Conservation (phyloP, 1,140 invertebrate species). For the Macrotrachela quadricornifera region DNA sequence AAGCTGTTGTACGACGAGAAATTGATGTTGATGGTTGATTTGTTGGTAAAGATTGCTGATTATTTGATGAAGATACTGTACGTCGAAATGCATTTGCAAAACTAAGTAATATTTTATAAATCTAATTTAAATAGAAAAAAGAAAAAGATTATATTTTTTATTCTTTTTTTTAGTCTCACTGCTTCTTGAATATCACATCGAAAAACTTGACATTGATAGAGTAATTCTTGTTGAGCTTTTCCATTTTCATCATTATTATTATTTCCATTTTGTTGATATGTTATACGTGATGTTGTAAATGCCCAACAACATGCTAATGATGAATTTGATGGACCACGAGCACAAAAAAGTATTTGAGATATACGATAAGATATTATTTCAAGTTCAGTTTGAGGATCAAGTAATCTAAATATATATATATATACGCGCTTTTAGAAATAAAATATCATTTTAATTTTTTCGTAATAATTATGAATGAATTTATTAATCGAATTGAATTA, state of each 20-base stretch:
- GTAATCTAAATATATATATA: too few species aligned
- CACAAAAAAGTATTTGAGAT: slow-evolving; percentile 78
- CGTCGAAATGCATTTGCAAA: slow-evolving; percentile 75
- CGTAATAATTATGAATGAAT: too few species aligned
- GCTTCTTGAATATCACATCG: slow-evolving; percentile 85
- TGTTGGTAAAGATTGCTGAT: not conserved
- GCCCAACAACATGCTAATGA: slow-evolving; percentile 74
- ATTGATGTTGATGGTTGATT: not conserved
- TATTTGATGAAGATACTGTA: slow-evolving; percentile 34
- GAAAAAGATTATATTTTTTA: slow-evolving; percentile 12
- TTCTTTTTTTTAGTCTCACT: too few species aligned
- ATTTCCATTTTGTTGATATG: slow-evolving; percentile 44
- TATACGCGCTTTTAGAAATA: too few species aligned
- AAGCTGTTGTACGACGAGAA: too few species aligned
- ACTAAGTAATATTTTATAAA: slow-evolving; percentile 48
- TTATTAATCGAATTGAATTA: too few species aligned
- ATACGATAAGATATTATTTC: slow-evolving; percentile 68
- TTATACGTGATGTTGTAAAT: slow-evolving; percentile 81
- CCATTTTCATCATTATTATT: too few species aligned
- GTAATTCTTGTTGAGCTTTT: slow-evolving; percentile 28
- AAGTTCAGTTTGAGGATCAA: slow-evolving; percentile 56
- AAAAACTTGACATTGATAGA: slow-evolving; percentile 91
- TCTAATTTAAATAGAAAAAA: slow-evolving; percentile 24
- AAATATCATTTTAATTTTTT: too few species aligned
- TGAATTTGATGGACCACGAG: slow-evolving; percentile 59